phyloP scores from a whole-genome alignment of 1,140 invertebrate genomes.

The Cotesia vestalis region DNA sequence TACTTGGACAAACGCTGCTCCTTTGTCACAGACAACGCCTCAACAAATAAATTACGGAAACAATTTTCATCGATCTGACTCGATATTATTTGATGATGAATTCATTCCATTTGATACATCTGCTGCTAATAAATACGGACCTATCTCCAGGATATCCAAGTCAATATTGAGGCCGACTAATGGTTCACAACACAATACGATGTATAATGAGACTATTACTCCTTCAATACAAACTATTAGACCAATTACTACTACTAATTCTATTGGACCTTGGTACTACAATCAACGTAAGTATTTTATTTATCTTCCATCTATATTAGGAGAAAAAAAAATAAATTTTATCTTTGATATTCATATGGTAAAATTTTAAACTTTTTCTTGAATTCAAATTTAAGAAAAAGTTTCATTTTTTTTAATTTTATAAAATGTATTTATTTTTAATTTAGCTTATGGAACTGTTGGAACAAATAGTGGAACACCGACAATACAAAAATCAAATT shows the following conservation, averaged over 20 bases:
- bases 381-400: conserved; percentile 15
- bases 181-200: conserved; percentile 55
- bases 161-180: conserved; percentile 57
- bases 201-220: conserved; percentile 58
- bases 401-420: no score
- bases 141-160: conserved; percentile 78
- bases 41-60: conserved; percentile 59
- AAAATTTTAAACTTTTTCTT: background rate
- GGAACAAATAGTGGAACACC: conserved; percentile 54
- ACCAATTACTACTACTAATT: conserved; percentile 67
- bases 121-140: conserved; percentile 79
- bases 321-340: no score
- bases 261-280: conserved; percentile 68
- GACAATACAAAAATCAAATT: conserved; percentile 48
- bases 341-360: no score
- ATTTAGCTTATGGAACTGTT: conserved; percentile 55
- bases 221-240: conserved; percentile 61
- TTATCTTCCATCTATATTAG: background rate
- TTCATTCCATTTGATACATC: conserved; percentile 80
- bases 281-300: conserved; percentile 58
- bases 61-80: conserved; percentile 72
- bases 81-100: conserved; percentile 75
- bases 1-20: conserved; percentile 62
- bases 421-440: conserved; percentile 16
- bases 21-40: conserved; percentile 55